phyloP scores from a whole-genome alignment of 2,888 invertebrate species.

The Chaetogeoica ovagalla region DNA sequence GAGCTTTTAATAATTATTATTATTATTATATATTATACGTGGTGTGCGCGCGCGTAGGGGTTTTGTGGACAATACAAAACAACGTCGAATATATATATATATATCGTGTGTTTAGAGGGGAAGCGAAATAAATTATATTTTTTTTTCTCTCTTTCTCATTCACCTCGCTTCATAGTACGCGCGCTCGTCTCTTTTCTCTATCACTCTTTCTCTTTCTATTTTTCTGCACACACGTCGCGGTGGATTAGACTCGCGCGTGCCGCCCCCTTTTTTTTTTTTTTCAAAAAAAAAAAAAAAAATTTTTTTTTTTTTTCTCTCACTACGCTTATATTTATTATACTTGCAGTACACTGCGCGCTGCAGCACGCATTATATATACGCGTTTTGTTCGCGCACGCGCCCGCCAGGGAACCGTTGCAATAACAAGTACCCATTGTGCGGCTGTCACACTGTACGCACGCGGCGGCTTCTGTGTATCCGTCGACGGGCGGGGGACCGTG shows the following conservation, averaged over 20 bases:
- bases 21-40: too few species aligned
- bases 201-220: neutral
- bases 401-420: slow-evolving; percentile 49
- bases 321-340: neutral
- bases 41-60: neutral
- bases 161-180: neutral
- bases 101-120: neutral
- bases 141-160: neutral
- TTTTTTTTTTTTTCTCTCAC: slow-evolving; percentile 19
- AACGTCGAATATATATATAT: neutral
- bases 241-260: slow-evolving; percentile 50
- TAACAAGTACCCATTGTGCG: slow-evolving; percentile 53
- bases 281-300: neutral
- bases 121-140: slow-evolving; percentile 34
- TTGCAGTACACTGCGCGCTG: neutral
- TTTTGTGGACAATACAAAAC: slow-evolving; percentile 30
- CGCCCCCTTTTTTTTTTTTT: slow-evolving; percentile 38
- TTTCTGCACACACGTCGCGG: slow-evolving; percentile 35
- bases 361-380: neutral
- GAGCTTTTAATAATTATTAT: slow-evolving; percentile 46
- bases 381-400: slow-evolving; percentile 38
- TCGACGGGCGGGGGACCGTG: neutral
- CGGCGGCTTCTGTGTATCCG: neutral
- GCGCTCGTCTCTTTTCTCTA: neutral
- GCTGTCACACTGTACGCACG: slow-evolving; percentile 30